A percentile compares a stretch with the other conserved stretches of the same genome.
Evolutionary conservation across 2,113 vertebrate species (phyloP).

Genomic region (Odontesthes bonariensis): DNA sequence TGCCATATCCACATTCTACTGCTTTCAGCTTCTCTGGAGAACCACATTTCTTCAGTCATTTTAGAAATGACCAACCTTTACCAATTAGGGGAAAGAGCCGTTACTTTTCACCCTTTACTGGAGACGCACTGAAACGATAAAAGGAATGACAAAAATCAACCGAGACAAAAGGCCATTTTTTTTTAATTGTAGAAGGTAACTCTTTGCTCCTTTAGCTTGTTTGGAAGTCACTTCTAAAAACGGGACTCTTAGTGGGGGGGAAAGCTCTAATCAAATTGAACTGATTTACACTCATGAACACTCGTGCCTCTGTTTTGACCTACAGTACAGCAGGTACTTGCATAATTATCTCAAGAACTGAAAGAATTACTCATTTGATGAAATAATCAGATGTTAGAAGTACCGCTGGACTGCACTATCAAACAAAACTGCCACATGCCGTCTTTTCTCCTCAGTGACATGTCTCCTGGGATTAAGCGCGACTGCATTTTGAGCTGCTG

Average conservation of each 20-base stretch:
- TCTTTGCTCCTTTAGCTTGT: neutral
- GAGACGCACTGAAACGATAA: constrained; percentile 48
- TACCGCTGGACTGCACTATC: too few relatives aligned
- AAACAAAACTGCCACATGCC: too few relatives aligned
- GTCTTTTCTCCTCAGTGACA: too few relatives aligned
- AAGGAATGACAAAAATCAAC: constrained; percentile 26
- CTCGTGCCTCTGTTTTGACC: neutral
- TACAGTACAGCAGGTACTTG: neutral
- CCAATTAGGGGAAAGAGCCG: too few relatives aligned
- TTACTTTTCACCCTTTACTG: constrained; percentile 22
- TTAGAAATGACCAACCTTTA: constrained; percentile 30
- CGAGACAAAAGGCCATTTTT: neutral
- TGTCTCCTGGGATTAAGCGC: too few relatives aligned
- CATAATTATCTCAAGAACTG: neutral
- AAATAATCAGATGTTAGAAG: neutral
- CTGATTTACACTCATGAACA: too few relatives aligned
- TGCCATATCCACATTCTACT: neutral
- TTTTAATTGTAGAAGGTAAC: neutral
- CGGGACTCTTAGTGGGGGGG: too few relatives aligned
- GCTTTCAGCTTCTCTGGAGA: constrained; percentile 39
- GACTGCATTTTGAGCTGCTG: too few relatives aligned
- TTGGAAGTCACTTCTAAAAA: too few relatives aligned
- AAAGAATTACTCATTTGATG: neutral
- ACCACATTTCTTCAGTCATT: constrained; percentile 61
- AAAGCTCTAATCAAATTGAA: too few relatives aligned